Conservation (phyloP, 2,113 vertebrate species). For the Gopherus evgoodei region DNA sequence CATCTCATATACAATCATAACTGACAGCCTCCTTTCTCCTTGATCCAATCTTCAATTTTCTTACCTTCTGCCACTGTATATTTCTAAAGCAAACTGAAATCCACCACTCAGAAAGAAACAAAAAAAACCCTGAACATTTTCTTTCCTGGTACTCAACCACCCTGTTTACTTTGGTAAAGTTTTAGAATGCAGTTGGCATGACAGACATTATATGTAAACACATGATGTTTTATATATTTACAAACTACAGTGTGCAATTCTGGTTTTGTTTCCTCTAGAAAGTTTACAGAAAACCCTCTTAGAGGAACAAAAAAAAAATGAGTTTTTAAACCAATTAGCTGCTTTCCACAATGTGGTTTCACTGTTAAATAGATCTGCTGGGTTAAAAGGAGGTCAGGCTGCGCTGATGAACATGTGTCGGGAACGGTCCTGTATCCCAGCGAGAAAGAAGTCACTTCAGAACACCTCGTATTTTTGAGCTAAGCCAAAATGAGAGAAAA, state of each 20-base stretch:
- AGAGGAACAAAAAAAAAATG: neutral
- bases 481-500: conserved; percentile 35
- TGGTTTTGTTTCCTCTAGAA: neutral
- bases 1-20: neutral
- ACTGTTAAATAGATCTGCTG: conserved; percentile 20
- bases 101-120: neutral
- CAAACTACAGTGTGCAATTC: neutral
- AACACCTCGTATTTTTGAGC: conserved; percentile 13
- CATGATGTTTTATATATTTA: neutral
- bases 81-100: neutral
- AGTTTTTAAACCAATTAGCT: neutral
- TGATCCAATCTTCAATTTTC: neutral
- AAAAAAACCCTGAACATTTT: neutral
- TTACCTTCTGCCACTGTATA: neutral
- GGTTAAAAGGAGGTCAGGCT: conserved; percentile 62
- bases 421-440: conserved; percentile 31
- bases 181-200: neutral
- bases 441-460: conserved; percentile 55
- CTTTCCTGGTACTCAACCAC: neutral
- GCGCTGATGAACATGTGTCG: neutral
- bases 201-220: neutral
- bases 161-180: neutral
- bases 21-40: neutral
- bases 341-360: neutral
- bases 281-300: neutral